Evolutionary conservation across 2,888 invertebrate species (phyloP).

Genomic region (Miltochrista miniata): DNA sequence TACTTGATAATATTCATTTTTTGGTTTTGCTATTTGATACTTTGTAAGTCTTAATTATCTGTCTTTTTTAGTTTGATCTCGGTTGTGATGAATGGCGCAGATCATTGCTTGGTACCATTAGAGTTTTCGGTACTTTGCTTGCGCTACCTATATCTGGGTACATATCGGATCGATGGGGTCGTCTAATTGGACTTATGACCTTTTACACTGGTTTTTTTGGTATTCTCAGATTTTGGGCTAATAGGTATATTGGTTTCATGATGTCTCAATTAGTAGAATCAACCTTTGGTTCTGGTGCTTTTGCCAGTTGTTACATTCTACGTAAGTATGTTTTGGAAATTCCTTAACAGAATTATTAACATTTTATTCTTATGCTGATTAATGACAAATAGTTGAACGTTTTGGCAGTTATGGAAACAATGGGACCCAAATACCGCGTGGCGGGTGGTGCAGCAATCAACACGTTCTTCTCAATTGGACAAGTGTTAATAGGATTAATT

Average conservation of each 20-base stretch:
- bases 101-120: conserved; percentile 88
- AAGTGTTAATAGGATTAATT: conserved; percentile 85
- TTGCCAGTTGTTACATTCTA: conserved; percentile 87
- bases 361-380: neutral
- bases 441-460: conserved; percentile 87
- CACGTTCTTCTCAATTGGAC: conserved; percentile 87
- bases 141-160: conserved; percentile 88
- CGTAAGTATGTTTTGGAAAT: conserved; percentile 62
- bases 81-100: conserved; percentile 89
- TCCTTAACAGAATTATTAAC: neutral
- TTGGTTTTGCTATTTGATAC: neutral
- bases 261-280: conserved; percentile 88
- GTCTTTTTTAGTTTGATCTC: conserved; percentile 81
- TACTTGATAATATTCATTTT: too few relatives aligned
- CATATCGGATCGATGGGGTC: conserved; percentile 89
- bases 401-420: conserved; percentile 86
- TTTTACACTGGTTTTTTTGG: conserved; percentile 86
- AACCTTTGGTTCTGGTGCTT: conserved; percentile 86
- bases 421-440: conserved; percentile 88
- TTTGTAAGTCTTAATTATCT: neutral
- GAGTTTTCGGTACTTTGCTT: conserved; percentile 87
- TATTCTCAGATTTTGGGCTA: conserved; percentile 85
- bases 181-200: conserved; percentile 85
- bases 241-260: conserved; percentile 86
- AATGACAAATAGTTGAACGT: neutral